Conservation (phyloP, 2,113 vertebrate genomes). For the Antennarius striatus region DNA sequence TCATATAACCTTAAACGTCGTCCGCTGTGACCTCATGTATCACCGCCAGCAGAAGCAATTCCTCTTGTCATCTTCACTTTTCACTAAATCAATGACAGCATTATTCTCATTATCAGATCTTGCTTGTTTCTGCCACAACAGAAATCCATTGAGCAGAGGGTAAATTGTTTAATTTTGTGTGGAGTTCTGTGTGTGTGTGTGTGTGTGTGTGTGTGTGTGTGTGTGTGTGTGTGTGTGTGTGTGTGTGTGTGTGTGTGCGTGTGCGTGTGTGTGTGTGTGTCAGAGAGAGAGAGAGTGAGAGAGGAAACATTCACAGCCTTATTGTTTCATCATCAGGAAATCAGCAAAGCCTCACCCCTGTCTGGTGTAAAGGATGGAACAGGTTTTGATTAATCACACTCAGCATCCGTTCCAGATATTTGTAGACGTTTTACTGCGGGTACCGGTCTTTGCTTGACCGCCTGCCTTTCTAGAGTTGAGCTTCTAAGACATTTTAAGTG, state of each 20-base stretch:
- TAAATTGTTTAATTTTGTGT: constrained; percentile 50
- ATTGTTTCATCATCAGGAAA: constrained; percentile 52
- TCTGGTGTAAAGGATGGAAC: constrained; percentile 39
- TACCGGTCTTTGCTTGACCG: constrained; percentile 11
- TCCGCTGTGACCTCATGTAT: constrained; percentile 13
- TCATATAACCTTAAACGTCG: constrained; percentile 11
- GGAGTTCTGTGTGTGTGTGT: constrained; percentile 6
- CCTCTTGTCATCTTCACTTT: constrained; percentile 40
- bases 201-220: constrained; percentile 1
- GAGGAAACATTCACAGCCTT: constrained; percentile 29
- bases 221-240: constrained; percentile 2
- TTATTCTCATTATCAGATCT: constrained; percentile 50
- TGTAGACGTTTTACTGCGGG: constrained; percentile 26
- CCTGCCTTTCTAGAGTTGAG: constrained; percentile 16
- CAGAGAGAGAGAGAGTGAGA: no score
- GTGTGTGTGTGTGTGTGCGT: no score
- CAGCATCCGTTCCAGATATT: constrained; percentile 25
- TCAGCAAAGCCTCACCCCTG: constrained; percentile 17
- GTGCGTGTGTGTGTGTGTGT: constrained; percentile 4
- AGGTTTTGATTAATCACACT: constrained; percentile 40
- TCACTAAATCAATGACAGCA: constrained; percentile 34
- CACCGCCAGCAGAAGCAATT: constrained; percentile 15
- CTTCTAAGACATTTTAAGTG: constrained; percentile 26
- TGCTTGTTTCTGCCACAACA: constrained; percentile 49
- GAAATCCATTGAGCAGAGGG: constrained; percentile 31